Percentiles rank a stretch among this genome's conserved stretches.
Conservation (phyloP, 2,888 invertebrate genomes). For the Pyrgus malvae region DNA sequence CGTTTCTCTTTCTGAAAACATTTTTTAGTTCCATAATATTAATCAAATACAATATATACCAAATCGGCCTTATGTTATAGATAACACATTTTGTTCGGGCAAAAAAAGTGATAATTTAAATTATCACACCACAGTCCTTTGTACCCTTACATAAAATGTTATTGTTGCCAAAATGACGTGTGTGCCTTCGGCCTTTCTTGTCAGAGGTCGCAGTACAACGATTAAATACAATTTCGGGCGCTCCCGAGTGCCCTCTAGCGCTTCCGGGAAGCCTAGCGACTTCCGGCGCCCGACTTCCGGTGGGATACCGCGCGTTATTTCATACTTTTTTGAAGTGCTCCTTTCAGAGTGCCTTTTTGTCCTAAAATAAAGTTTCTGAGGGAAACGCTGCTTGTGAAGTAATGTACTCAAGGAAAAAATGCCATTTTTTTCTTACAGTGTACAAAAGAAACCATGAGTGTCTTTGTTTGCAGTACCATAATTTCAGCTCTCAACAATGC, state of each 20-base stretch:
- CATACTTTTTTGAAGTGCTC: slow-evolving; percentile 66
- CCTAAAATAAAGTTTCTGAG: slow-evolving; percentile 52
- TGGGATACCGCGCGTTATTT: slow-evolving; percentile 68
- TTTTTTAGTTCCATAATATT: too few species aligned
- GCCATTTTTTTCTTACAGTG: slow-evolving; percentile 10
- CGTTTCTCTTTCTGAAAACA: too few species aligned
- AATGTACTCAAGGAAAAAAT: slow-evolving; percentile 35
- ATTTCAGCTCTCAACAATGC: not conserved
- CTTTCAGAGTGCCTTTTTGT: slow-evolving; percentile 62
- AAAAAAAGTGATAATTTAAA: not conserved
- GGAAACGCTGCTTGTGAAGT: slow-evolving; percentile 47
- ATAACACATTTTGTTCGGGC: too few species aligned
- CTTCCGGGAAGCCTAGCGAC: slow-evolving; percentile 76
- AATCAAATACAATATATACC: too few species aligned
- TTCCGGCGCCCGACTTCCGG: slow-evolving; percentile 72
- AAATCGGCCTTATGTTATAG: too few species aligned
- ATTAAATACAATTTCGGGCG: slow-evolving; percentile 74
- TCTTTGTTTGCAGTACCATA: slow-evolving; percentile 5
- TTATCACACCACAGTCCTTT: not conserved
- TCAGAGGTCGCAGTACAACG: slow-evolving; percentile 49
- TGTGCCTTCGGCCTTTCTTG: slow-evolving; percentile 37
- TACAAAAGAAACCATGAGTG: slow-evolving; percentile 16
- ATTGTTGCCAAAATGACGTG: slow-evolving; percentile 21
- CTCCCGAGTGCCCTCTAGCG: slow-evolving; percentile 66
- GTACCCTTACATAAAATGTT: slow-evolving; percentile 15